Percentiles rank a stretch among this genome's conserved stretches.
Evolutionary conservation across 2,888 invertebrate species (phyloP).

Genomic region (Polylopha cassiicola): DNA sequence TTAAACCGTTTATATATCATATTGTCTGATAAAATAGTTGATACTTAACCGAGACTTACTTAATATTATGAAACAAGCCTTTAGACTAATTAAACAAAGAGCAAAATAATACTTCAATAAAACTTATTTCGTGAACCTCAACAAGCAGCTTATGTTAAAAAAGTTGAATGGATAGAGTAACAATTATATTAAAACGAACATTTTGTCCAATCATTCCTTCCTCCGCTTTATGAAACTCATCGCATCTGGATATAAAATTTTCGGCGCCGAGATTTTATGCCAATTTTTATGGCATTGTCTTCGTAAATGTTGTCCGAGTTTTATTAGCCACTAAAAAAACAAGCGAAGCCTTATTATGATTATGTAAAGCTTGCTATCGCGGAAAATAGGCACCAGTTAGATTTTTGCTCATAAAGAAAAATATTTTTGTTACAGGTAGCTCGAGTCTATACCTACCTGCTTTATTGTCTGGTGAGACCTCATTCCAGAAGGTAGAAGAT

Average conservation of each 20-base stretch:
- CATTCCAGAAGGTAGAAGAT: too few species aligned
- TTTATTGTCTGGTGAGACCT: too few species aligned
- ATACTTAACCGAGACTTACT: too few species aligned
- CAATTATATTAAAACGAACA: conserved; percentile 35
- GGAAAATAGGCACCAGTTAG: conserved; percentile 6
- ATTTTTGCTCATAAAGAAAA: conserved; percentile 17
- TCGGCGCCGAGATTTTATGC: conserved; percentile 68
- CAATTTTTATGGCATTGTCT: conserved; percentile 71
- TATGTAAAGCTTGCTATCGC: conserved; percentile 33
- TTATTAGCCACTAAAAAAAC: conserved; percentile 59
- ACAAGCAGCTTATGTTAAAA: neutral
- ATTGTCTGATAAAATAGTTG: too few species aligned
- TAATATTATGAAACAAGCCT: too few species aligned
- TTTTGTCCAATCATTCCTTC: conserved; percentile 51
- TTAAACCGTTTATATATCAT: too few species aligned
- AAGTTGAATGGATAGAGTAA: conserved; percentile 25
- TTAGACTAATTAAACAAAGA: too few species aligned
- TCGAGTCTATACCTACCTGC: neutral
- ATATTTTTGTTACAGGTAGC: conserved; percentile 5
- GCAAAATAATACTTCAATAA: too few species aligned
- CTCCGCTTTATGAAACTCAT: conserved; percentile 53
- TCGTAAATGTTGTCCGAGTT: conserved; percentile 68
- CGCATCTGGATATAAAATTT: conserved; percentile 60
- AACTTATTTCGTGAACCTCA: too few species aligned
- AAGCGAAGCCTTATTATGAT: conserved; percentile 40